Evolutionary conservation across 2,888 invertebrate species (phyloP), one percentile per base, ranked within the genome.

Genomic region (Eupeodes luniger): DNA sequence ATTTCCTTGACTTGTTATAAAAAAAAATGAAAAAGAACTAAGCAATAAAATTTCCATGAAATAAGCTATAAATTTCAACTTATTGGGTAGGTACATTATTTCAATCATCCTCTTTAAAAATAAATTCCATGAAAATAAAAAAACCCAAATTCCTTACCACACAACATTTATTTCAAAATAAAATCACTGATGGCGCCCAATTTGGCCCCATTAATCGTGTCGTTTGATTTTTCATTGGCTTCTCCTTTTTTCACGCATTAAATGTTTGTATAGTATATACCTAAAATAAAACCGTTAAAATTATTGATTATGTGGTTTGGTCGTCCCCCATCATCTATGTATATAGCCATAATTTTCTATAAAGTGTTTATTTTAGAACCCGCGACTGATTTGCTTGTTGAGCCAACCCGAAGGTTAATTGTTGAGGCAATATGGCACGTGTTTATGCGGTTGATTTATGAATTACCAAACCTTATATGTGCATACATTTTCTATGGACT

Each of bases 291-390:
- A 19, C 40, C 64, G 57, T 76, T 72, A 76, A 64, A 81, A 78
- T 81, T 74, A 81, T 81, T 81, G 85, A 85, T 85, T 81, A 81
- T 81, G 85, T 44, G 81, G 85, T 59, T 40, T n/a, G 1, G 4
- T 40, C 14, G 10, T 40, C 40, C 62, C 16, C 14, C 66, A 34
- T 34, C 7, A 49, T 66, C 47, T 2, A 27, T 3, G 2, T 27
- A 14, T 3, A 27, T 27, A 14, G 59, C 34, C 9, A 49, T 66
- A n/a, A 47, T 27, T 12, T 66, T 66, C 62, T 5, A 62, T 66
- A 86, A 86, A 82, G 47, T 82, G 77, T 86, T 82, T 86, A 79
- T 75, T 79, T 82, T 70, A 34, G 69, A 86, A 49, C 82, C 82
- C 82, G 76, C 55, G 69, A 14, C 44, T 67, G 27, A 27, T 27